Percentiles rank a stretch among this genome's conserved stretches.
These are phyloP conservation scores for Cairina moschata DNA, from an alignment of 2,113 vertebrate species.

Conservation along the genomic window DNA sequence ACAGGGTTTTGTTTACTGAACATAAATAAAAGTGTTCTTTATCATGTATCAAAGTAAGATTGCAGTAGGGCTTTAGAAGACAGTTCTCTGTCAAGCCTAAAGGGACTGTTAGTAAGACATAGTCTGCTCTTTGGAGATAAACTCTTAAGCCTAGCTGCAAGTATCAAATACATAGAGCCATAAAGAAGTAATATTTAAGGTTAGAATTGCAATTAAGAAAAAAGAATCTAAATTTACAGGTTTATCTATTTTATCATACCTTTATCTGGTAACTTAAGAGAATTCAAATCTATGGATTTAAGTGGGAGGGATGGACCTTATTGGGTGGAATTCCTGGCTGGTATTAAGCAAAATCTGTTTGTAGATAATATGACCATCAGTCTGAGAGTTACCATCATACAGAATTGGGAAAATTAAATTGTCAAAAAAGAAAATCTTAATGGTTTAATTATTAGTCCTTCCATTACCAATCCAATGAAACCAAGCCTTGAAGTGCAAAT, in stretches of 20 bases:
- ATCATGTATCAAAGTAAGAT: background rate
- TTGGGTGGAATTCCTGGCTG: background rate
- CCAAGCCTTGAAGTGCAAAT: background rate
- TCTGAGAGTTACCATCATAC: background rate
- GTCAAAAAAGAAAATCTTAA: background rate
- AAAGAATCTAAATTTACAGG: background rate
- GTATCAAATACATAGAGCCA: no score
- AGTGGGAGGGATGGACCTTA: background rate
- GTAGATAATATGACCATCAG: fast-evolving
- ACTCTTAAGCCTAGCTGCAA: no score
- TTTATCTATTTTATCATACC: background rate
- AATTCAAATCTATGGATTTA: background rate
- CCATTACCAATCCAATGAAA: background rate
- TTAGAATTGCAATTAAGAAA: background rate
- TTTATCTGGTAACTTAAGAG: background rate
- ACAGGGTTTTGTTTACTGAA: background rate
- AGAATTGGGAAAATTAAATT: background rate
- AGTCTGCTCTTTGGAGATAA: no score
- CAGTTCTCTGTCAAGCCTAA: background rate
- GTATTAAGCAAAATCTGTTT: background rate
- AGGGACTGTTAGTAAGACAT: background rate
- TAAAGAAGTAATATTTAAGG: background rate
- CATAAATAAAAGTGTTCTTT: background rate
- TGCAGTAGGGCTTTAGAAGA: background rate
- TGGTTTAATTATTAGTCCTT: no score